Evolutionary conservation across 2,888 invertebrate species (phyloP).

Genomic region (Xanthorhoe spadicearia): DNA sequence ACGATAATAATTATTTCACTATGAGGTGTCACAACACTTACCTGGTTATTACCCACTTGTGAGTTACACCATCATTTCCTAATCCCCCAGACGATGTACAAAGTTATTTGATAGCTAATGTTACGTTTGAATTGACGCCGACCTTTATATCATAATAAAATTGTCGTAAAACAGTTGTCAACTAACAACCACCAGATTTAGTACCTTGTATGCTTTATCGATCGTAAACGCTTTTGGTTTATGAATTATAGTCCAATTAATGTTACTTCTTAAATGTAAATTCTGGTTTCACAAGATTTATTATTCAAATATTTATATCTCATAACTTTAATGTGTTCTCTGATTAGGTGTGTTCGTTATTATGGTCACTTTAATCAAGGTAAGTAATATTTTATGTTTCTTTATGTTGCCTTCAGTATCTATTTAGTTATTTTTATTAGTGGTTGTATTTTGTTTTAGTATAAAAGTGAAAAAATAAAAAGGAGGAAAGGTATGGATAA

Average conservation of each 20-base stretch:
- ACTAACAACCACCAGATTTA: slow-evolving; percentile 41
- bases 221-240: slow-evolving; percentile 43
- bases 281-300: slow-evolving; percentile 43
- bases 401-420: slow-evolving; percentile 5
- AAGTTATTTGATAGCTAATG: slow-evolving; percentile 29
- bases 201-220: slow-evolving; percentile 44
- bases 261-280: slow-evolving; percentile 40
- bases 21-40: slow-evolving; percentile 6
- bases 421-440: slow-evolving; percentile 7
- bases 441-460: slow-evolving; percentile 6
- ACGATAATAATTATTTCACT: not conserved
- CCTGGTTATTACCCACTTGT: slow-evolving; percentile 17
- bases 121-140: slow-evolving; percentile 35
- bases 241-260: slow-evolving; percentile 47
- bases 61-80: slow-evolving; percentile 11
- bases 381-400: slow-evolving; percentile 30
- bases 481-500: slow-evolving; percentile 62
- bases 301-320: slow-evolving; percentile 45
- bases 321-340: slow-evolving; percentile 35
- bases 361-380: slow-evolving; percentile 36
- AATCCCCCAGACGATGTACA: slow-evolving; percentile 19
- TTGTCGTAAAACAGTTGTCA: slow-evolving; percentile 47
- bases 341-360: slow-evolving; percentile 40
- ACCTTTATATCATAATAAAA: slow-evolving; percentile 47
- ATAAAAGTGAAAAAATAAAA: slow-evolving; percentile 48